Percentiles rank a stretch among this genome's conserved stretches.
phyloP scores from a whole-genome alignment of 2,797 vertebrate species.

The Aeoliscus strigatus region DNA sequence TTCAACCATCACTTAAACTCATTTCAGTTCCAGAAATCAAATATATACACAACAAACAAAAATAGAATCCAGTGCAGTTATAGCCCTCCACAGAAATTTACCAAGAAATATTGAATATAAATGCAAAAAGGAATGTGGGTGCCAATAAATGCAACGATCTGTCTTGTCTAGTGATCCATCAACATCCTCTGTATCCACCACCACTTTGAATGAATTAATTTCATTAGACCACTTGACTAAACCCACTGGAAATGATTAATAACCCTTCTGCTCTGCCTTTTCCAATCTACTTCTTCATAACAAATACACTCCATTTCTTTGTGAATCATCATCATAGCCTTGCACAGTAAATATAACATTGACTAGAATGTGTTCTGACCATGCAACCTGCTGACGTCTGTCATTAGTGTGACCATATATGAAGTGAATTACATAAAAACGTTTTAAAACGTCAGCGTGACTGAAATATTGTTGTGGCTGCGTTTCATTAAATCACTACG shows the following conservation, averaged over 20 bases:
- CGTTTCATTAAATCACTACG: slow-evolving; percentile 29
- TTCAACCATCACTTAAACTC: too few species aligned
- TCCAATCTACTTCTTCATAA: not conserved
- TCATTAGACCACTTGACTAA: not conserved
- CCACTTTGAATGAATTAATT: too few species aligned
- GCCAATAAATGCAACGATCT: not conserved
- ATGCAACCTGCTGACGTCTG: not conserved
- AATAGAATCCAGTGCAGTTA: too few species aligned
- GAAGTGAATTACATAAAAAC: slow-evolving; percentile 1
- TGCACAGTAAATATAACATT: not conserved
- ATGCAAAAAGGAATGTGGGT: not conserved
- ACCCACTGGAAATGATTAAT: not conserved
- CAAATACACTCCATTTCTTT: not conserved
- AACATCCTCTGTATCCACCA: too few species aligned
- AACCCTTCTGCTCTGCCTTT: too few species aligned
- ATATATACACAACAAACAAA: too few species aligned
- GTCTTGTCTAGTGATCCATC: too few species aligned
- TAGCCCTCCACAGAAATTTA: too few species aligned
- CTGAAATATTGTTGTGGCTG: slow-evolving; percentile 29
- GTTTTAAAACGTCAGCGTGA: slow-evolving; percentile 7
- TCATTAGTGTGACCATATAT: not conserved
- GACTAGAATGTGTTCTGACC: not conserved
- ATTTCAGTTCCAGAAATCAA: too few species aligned
- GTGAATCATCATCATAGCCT: not conserved
- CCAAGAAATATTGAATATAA: too few species aligned